Conservation (phyloP, 2,797 vertebrate genomes). For the Anguilla pacifica region DNA sequence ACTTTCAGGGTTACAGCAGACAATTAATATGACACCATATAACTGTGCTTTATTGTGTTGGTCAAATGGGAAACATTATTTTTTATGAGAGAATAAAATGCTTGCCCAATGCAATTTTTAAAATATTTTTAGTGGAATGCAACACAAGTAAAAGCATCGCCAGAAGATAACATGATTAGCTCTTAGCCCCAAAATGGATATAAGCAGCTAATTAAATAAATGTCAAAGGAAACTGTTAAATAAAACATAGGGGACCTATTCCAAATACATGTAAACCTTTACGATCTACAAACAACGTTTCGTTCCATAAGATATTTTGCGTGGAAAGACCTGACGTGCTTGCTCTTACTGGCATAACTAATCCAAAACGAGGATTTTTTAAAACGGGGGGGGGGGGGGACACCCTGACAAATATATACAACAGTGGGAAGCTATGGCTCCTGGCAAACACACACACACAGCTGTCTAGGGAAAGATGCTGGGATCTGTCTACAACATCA, state of each 20-base stretch:
- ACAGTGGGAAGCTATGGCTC: constrained; percentile 76
- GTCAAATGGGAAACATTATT: constrained; percentile 10
- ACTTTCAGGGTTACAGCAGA: neutral
- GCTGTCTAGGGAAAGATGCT: constrained; percentile 67
- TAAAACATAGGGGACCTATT: neutral
- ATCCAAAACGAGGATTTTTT: constrained; percentile 4
- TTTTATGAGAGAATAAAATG: neutral
- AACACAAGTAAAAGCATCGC: neutral
- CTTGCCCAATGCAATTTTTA: neutral
- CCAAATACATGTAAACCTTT: neutral
- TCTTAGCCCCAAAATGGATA: neutral
- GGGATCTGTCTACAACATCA: constrained; percentile 76
- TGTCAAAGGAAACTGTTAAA: neutral
- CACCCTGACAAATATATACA: constrained; percentile 68
- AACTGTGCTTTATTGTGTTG: neutral
- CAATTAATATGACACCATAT: neutral
- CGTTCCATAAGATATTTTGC: neutral
- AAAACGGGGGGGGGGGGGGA: constrained; percentile 35
- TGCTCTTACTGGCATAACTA: neutral
- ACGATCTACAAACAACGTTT: neutral
- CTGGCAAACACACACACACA: constrained; percentile 71
- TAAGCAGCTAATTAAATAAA: constrained; percentile 10
- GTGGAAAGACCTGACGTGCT: neutral
- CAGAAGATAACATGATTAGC: neutral
- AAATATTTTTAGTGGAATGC: neutral